Conservation (phyloP, 2,113 vertebrate species). For the Pimephales promelas region DNA sequence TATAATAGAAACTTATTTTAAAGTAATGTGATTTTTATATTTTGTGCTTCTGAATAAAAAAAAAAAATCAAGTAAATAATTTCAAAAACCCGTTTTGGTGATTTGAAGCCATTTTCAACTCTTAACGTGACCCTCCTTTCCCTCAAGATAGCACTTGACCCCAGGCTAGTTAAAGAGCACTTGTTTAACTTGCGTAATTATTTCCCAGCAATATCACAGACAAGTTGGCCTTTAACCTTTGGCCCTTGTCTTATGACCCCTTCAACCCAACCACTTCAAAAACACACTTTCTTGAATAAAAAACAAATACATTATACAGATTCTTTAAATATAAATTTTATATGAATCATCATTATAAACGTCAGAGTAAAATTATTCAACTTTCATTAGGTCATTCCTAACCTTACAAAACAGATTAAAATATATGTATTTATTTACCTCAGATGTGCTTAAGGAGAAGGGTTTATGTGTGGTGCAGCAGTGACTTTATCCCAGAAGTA, state of each 20-base stretch:
- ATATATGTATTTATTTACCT: not conserved
- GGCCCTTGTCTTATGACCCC: conserved; percentile 43
- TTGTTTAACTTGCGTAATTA: conserved; percentile 55
- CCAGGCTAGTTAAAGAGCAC: conserved; percentile 37
- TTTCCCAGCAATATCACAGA: conserved; percentile 38
- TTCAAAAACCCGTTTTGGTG: not conserved
- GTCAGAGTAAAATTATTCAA: not conserved
- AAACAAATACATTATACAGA: not conserved
- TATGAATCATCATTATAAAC: not conserved
- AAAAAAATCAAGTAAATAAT: no score
- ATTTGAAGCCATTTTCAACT: conserved; percentile 31
- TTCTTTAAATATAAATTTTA: not conserved
- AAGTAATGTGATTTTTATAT: not conserved
- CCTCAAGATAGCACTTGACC: conserved; percentile 46
- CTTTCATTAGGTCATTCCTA: conserved; percentile 19
- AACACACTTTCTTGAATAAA: not conserved
- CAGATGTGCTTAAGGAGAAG: conserved; percentile 56
- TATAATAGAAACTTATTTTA: not conserved
- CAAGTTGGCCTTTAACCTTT: conserved; percentile 43
- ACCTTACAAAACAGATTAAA: not conserved
- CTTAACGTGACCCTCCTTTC: conserved; percentile 43
- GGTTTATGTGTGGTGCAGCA: conserved; percentile 23
- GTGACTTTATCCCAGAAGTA: conserved; percentile 54
- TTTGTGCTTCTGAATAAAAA: not conserved
- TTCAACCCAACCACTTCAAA: conserved; percentile 26